Evolutionary conservation across 1,140 invertebrate genomes (phyloP), one percentile per base, ranked within the genome.

Genomic region (Hirudo medicinalis): DNA sequence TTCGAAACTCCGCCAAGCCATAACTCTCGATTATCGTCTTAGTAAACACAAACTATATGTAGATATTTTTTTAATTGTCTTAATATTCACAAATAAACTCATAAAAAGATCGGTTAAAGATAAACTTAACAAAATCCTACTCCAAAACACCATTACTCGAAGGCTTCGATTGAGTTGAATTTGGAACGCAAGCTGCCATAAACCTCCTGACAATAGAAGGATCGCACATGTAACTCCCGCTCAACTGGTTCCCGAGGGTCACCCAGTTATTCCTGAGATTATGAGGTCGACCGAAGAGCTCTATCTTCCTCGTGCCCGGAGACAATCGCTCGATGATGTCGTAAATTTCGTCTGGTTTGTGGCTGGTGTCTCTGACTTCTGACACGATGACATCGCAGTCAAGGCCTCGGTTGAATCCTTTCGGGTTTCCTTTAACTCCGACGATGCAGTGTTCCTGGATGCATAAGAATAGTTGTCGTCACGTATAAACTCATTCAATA

Each of bases 251-350:
- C 0, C 93, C 93, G 2, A 96, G 81, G 2, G 93, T 97, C 73
- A 96, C 92, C 95, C 94, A 98, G 82, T 97, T 98, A 0, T 94
- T 94, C 80, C 97, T 94, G 13, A 97, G 90, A 81, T 98, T 98
- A 80, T 98, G 95, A 8, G 93, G 92, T 69, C 95, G 82, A 0
- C 95, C 95, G 83, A 99, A 99, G 6, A 99, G 83, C 84, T 98
- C 94, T 76, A 97, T 94, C 85, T 99, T 98, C 63, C 93, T 87
- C 0, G 94, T 97, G 0, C 94, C 93, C 13, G 86, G 86, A 8
- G 85, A 85, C n/a, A 87, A 77, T 68, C 86, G 76, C 76, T 87
- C 86, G 75, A 86, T 86, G n/a, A 87, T 86, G 32, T 85, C 94
- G 82, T 98, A 98, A 76, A 98, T 94, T 85, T 98, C 94, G 83